phyloP scores from a whole-genome alignment of 2,797 vertebrate genomes.

The Pampus argenteus region DNA sequence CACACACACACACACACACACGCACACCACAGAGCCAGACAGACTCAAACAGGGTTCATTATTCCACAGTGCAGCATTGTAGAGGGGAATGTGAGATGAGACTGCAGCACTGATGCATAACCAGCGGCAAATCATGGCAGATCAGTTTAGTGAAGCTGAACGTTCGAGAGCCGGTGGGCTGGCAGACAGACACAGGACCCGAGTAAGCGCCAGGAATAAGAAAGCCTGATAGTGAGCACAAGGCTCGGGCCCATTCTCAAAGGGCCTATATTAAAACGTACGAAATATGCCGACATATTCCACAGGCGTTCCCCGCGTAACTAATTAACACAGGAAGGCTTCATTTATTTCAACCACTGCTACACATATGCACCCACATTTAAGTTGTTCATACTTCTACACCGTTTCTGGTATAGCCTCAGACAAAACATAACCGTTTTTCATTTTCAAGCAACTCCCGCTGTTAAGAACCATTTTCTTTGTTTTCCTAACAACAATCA shows the following conservation, averaged over 20 bases:
- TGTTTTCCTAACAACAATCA: slow-evolving; percentile 65
- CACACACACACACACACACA: slow-evolving; percentile 41
- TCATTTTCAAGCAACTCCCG: slow-evolving; percentile 21
- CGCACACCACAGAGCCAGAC: slow-evolving; percentile 57
- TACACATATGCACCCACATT: not conserved
- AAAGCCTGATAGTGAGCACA: slow-evolving; percentile 55
- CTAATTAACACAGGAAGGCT: not conserved
- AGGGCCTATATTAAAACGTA: slow-evolving; percentile 32
- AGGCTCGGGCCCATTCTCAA: slow-evolving; percentile 40
- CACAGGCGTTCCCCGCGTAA: not conserved
- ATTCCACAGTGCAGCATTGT: slow-evolving; percentile 83
- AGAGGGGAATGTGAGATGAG: slow-evolving; percentile 82
- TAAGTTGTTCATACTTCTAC: slow-evolving; percentile 13
- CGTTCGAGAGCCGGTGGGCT: slow-evolving; percentile 75
- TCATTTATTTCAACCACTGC: slow-evolving; percentile 6
- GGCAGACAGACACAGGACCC: slow-evolving; percentile 71
- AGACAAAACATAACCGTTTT: slow-evolving; percentile 16
- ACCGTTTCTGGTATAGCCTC: slow-evolving; percentile 16
- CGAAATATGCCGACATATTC: slow-evolving; percentile 37
- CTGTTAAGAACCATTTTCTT: slow-evolving; percentile 52
- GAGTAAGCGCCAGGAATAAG: slow-evolving; percentile 62
- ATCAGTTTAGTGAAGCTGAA: slow-evolving; percentile 86
- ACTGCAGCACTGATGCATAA: slow-evolving; percentile 84
- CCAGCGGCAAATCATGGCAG: slow-evolving; percentile 84
- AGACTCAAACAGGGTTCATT: slow-evolving; percentile 80